Evolutionary conservation across 2,888 invertebrate genomes (phyloP).

Genomic region (Seira ritae): DNA sequence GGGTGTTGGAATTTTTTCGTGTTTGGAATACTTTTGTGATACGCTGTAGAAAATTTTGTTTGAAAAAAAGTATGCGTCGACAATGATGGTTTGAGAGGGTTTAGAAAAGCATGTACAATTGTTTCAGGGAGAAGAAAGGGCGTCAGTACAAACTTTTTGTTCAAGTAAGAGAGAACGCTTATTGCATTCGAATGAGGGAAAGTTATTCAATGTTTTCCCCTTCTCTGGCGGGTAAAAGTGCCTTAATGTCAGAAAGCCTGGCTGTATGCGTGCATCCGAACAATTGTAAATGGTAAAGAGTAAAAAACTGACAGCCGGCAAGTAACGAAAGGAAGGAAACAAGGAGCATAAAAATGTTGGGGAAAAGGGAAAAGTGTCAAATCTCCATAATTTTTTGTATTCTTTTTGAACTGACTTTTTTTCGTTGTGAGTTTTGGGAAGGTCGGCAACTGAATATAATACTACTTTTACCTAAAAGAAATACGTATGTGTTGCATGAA

Average conservation of each 20-base stretch:
- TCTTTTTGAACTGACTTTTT: neutral
- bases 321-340: slow-evolving; percentile 7
- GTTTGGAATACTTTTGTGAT: slow-evolving; percentile 9
- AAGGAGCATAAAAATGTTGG: slow-evolving; percentile 29
- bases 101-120: neutral
- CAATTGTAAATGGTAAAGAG: slow-evolving; percentile 44
- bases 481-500: too few species aligned
- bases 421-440: too few species aligned
- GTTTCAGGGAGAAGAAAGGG: too few species aligned
- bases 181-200: slow-evolving; percentile 58
- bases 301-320: slow-evolving; percentile 24
- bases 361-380: slow-evolving; percentile 55
- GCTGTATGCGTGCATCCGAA: slow-evolving; percentile 8
- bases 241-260: slow-evolving; percentile 33
- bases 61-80: neutral
- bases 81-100: neutral
- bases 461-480: too few species aligned
- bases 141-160: neutral
- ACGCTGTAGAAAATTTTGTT: neutral
- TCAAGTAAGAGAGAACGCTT: slow-evolving; percentile 37
- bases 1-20: neutral
- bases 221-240: neutral
- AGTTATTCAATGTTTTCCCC: slow-evolving; percentile 44
- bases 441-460: too few species aligned
- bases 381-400: slow-evolving; percentile 27